phyloP scores from a whole-genome alignment of 2,888 invertebrate genomes.

The Ophraella communa region DNA sequence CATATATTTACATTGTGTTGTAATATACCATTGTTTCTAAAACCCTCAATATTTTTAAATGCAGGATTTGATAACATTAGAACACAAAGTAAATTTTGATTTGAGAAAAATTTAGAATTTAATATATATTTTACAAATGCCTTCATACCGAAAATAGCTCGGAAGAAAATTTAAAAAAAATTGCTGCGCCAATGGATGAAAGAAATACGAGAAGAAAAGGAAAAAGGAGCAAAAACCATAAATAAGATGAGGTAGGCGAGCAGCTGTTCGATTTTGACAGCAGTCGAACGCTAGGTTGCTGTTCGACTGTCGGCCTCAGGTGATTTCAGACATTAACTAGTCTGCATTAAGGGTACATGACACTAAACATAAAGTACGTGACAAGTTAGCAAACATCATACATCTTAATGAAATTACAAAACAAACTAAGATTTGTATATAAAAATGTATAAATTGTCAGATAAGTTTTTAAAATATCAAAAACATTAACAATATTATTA shows the following conservation, averaged over 20 bases:
- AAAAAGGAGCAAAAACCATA: slow-evolving; percentile 36
- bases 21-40: background rate
- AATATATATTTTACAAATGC: too few relatives aligned
- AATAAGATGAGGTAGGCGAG: slow-evolving; percentile 33
- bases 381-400: too few relatives aligned
- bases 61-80: too few relatives aligned
- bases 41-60: too few relatives aligned
- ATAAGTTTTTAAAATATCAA: too few relatives aligned
- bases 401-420: too few relatives aligned
- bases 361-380: background rate
- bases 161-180: background rate
- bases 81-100: too few relatives aligned
- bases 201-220: slow-evolving; percentile 27
- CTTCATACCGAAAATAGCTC: background rate
- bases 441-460: too few relatives aligned
- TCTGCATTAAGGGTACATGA: background rate
- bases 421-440: too few relatives aligned
- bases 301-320: slow-evolving; percentile 5
- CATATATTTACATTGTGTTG: background rate
- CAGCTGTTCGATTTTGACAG: slow-evolving; percentile 42
- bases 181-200: slow-evolving; percentile 3
- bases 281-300: slow-evolving; percentile 16
- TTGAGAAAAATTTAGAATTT: too few relatives aligned
- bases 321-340: slow-evolving; percentile 1
- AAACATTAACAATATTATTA: too few relatives aligned